phyloP scores from a whole-genome alignment of 2,113 vertebrate species.

The Hippocampus barbouri region DNA sequence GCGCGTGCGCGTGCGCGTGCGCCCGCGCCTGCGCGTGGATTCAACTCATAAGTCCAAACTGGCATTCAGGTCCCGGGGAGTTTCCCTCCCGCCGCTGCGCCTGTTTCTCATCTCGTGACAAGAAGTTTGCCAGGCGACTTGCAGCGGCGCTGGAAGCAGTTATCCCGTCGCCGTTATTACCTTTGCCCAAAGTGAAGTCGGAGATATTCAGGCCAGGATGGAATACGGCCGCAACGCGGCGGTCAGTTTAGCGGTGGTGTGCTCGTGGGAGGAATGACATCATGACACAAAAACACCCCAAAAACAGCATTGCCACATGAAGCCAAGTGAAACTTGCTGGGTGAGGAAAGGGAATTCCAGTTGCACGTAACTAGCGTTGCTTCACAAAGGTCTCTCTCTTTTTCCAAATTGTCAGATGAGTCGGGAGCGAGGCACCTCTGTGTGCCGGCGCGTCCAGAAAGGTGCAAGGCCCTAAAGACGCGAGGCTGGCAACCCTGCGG shows the following conservation, averaged over 20 bases:
- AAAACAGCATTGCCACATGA: neutral
- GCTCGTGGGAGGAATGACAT: conserved; percentile 44
- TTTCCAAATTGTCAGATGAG: no score
- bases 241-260: conserved; percentile 22
- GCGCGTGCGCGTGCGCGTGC: no score
- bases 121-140: conserved; percentile 63
- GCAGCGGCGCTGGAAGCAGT: conserved; percentile 55
- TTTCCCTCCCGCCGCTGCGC: conserved; percentile 51
- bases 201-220: conserved; percentile 65
- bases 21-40: conserved; percentile 41
- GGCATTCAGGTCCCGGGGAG: conserved; percentile 60
- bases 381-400: no score
- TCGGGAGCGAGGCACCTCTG: no score
- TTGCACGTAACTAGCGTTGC: neutral
- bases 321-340: neutral
- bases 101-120: conserved; percentile 64
- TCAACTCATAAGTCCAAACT: conserved; percentile 55
- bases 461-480: no score
- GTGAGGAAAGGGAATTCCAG: neutral
- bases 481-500: no score
- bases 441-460: no score
- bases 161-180: conserved; percentile 62
- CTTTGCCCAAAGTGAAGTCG: conserved; percentile 60
- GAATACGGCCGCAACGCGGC: conserved; percentile 56
- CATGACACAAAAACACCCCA: conserved; percentile 12